A percentile compares a stretch with the other conserved stretches of the same genome.
Conservation (phyloP, 2,797 vertebrate species). For the Fundulus diaphanus region DNA sequence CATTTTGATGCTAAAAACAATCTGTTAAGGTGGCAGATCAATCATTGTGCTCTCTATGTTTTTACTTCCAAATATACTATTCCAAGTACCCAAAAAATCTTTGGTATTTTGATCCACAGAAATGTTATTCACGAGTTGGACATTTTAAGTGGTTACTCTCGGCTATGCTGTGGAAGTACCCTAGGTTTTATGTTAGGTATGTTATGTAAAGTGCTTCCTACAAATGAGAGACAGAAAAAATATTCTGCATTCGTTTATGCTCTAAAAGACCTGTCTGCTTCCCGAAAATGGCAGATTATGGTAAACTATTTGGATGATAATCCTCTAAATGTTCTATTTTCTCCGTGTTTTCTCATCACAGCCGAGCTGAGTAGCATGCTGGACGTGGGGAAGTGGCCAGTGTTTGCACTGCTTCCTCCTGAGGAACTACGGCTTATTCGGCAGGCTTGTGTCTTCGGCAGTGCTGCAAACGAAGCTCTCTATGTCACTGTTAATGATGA, state of each 20-base stretch:
- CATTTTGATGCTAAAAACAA: neutral
- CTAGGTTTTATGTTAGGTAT: neutral
- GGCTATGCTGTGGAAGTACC: neutral
- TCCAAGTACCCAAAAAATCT: neutral
- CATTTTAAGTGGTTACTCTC: neutral
- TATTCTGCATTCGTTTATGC: neutral
- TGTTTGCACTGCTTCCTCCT: constrained; percentile 95
- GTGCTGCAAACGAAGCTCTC: constrained; percentile 93
- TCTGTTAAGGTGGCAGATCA: neutral
- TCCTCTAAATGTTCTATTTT: neutral
- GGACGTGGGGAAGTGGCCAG: constrained; percentile 98
- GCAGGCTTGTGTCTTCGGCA: constrained; percentile 97
- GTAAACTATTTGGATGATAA: neutral
- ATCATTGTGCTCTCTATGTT: neutral
- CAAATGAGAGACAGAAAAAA: neutral
- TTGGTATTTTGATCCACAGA: neutral
- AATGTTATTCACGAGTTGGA: neutral
- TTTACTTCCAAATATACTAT: neutral
- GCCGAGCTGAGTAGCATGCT: constrained; percentile 87
- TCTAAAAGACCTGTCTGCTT: neutral
- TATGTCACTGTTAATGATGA: constrained; percentile 95
- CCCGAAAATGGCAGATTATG: neutral
- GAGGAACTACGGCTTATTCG: constrained; percentile 92
- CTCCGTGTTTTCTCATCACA: constrained; percentile 27
- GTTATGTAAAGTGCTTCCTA: neutral